Percentiles rank a stretch among this genome's conserved stretches.
These are phyloP conservation scores for Rhagoletis zephyria DNA, from an alignment of 1,140 invertebrate species.

Conservation along the genomic window DNA sequence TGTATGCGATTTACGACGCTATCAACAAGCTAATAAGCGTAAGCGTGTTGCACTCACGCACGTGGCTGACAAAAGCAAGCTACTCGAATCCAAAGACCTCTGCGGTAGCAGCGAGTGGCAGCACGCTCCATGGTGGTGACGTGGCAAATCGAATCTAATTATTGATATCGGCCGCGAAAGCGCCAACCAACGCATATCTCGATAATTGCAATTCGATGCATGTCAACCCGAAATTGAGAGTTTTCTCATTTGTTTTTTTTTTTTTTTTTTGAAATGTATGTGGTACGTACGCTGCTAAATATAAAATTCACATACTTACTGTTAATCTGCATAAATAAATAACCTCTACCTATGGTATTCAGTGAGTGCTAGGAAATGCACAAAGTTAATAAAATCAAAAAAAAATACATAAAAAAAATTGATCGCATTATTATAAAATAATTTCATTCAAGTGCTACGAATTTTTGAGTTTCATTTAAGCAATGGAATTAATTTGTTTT, in stretches of 20 bases:
- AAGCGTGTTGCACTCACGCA: neutral
- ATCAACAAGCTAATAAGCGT: neutral
- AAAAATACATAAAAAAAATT: neutral
- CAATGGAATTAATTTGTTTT: neutral
- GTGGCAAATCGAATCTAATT: neutral
- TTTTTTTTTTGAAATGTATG: neutral
- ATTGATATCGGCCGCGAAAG: neutral
- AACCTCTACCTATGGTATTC: no score
- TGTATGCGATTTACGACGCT: neutral
- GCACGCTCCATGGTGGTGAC: no score
- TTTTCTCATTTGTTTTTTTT: neutral
- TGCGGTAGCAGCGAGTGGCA: neutral
- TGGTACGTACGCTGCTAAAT: neutral
- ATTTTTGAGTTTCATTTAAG: neutral
- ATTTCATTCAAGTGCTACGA: neutral
- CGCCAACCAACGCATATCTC: constrained; percentile 14
- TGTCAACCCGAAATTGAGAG: neutral
- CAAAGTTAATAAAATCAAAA: neutral
- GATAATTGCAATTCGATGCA: constrained; percentile 42
- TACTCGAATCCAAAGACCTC: neutral
- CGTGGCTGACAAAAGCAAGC: neutral
- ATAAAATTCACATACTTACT: neutral
- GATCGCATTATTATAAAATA: neutral
- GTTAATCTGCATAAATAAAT: neutral
- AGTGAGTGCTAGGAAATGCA: neutral